Evolutionary conservation across 2,797 vertebrate species (phyloP).

Genomic region (Rhinichthys osculus): DNA sequence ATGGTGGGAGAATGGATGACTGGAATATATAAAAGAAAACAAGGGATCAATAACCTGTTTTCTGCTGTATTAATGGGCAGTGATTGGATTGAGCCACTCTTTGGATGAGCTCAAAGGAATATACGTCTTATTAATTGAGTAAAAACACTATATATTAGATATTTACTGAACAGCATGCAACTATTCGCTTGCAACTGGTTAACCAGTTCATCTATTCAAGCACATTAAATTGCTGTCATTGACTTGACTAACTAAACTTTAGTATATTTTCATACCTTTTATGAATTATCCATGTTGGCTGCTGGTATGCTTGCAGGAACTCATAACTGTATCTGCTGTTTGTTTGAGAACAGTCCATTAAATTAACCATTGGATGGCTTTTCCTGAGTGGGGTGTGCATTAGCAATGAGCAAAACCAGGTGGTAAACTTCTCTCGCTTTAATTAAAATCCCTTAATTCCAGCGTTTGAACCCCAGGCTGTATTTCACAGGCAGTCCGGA

Average conservation of each 20-base stretch:
- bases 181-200: not conserved
- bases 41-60: conserved; percentile 46
- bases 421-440: conserved; percentile 79
- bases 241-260: not conserved
- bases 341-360: conserved; percentile 56
- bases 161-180: not conserved
- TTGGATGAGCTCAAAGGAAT: conserved; percentile 5
- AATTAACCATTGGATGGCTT: conserved; percentile 49
- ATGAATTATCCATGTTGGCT: not conserved
- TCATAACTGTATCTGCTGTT: conserved; percentile 46
- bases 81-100: conserved; percentile 39
- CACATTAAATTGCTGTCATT: not conserved
- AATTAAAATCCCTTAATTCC: conserved; percentile 80
- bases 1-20: conserved; percentile 35
- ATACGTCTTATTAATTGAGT: not conserved
- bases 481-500: conserved; percentile 82
- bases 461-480: conserved; percentile 71
- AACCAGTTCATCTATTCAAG: not conserved
- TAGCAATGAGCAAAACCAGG: conserved; percentile 70
- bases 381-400: conserved; percentile 56
- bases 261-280: not conserved
- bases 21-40: conserved; percentile 49
- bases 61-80: conserved; percentile 41
- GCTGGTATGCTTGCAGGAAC: not conserved
- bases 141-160: not conserved